phyloP scores from a whole-genome alignment of 2,888 invertebrate species.

The Tetragonula carbonaria region DNA sequence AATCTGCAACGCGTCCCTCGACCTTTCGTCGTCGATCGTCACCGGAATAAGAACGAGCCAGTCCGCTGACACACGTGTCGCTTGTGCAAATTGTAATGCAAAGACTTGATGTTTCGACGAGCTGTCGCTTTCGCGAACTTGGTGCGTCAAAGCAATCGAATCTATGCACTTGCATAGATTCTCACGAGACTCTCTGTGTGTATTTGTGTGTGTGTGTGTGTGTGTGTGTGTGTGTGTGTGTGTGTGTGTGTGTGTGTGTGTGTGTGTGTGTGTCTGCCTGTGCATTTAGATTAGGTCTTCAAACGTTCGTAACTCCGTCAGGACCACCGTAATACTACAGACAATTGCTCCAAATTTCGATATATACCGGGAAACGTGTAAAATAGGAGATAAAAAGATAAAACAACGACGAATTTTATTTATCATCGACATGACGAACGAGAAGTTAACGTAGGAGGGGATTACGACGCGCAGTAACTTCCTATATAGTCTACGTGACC shows the following conservation, averaged over 20 bases:
- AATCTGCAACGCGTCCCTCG: neutral
- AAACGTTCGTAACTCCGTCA: too few relatives aligned
- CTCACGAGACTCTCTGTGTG: neutral
- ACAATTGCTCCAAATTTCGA: neutral
- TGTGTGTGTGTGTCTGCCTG: too few relatives aligned
- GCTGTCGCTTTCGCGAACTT: neutral
- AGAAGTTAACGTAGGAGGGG: neutral
- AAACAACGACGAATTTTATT: neutral
- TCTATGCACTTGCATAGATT: neutral
- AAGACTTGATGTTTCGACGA: neutral
- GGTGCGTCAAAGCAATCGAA: neutral
- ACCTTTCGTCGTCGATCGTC: neutral
- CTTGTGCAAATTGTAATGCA: neutral
- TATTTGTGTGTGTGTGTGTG: too few relatives aligned
- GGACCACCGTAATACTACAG: too few relatives aligned
- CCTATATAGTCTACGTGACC: conserved; percentile 66
- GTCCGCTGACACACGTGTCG: too few relatives aligned
- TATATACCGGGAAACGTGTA: neutral
- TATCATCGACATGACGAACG: neutral
- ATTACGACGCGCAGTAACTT: neutral
- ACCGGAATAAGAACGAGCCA: neutral
- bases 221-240: too few relatives aligned
- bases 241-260: too few relatives aligned
- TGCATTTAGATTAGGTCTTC: too few relatives aligned
- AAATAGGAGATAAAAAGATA: neutral